A percentile compares a stretch with the other conserved stretches of the same genome.
These are phyloP conservation scores for Sceloporus tristichus DNA, from an alignment of 2,113 vertebrate genomes.

Conservation along the genomic window DNA sequence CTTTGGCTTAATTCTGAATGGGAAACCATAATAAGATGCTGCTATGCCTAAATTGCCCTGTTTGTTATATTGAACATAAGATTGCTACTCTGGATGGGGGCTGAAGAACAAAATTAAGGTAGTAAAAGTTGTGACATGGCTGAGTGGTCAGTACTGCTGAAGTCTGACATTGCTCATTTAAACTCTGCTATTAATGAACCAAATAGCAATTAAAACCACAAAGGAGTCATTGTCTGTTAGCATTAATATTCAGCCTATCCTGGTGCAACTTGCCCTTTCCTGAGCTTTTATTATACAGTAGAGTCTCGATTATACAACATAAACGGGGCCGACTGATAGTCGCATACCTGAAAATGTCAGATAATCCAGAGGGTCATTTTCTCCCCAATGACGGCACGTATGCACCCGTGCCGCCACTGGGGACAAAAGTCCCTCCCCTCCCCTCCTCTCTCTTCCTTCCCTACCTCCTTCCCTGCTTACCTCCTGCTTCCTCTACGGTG, in stretches of 20 bases:
- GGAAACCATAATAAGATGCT: background rate
- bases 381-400: too few species aligned
- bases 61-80: conserved; percentile 6
- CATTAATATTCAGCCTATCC: background rate
- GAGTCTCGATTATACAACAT: too few species aligned
- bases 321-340: too few species aligned
- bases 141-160: conserved; percentile 24
- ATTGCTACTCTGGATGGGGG: background rate
- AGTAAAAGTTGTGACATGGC: background rate
- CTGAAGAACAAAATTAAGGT: conserved; percentile 12
- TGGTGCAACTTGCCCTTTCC: background rate
- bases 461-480: too few species aligned
- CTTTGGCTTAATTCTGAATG: background rate
- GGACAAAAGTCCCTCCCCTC: too few species aligned
- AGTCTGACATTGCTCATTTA: conserved; percentile 14
- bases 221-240: rapidly evolving
- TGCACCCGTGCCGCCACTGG: too few species aligned
- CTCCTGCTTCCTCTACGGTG: too few species aligned
- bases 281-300: conserved; percentile 4
- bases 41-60: background rate
- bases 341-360: too few species aligned
- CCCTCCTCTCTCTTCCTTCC: too few species aligned
- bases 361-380: too few species aligned
- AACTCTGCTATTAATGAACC: conserved; percentile 32
- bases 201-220: conserved; percentile 9